A percentile compares a stretch with the other conserved stretches of the same genome.
Conservation (phyloP, 2,888 invertebrate species). For the Trichopoda pennipes region DNA sequence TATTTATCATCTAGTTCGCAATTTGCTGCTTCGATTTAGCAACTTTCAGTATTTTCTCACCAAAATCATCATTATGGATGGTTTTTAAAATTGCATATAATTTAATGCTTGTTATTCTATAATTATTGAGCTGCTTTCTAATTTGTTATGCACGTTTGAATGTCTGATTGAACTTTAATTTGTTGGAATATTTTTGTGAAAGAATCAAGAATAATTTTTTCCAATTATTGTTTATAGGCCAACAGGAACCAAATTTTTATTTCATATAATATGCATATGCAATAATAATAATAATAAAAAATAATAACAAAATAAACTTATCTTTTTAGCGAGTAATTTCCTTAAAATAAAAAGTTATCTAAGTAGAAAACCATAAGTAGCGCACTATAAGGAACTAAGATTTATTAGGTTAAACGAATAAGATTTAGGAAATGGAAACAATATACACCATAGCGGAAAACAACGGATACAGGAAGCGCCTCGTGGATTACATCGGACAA, state of each 20-base stretch:
- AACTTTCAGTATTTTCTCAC: conserved; percentile 54
- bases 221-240: neutral
- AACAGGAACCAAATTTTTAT: neutral
- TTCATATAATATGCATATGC: no score
- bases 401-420: no score
- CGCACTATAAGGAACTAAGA: no score
- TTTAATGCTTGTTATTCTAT: conserved; percentile 63
- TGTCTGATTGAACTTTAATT: conserved; percentile 77
- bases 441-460: no score
- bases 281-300: no score
- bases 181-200: conserved; percentile 64
- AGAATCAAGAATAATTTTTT: neutral
- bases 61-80: conserved; percentile 16
- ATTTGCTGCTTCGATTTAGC: conserved; percentile 35
- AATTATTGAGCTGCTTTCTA: conserved; percentile 61
- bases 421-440: no score
- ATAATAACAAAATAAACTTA: no score
- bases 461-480: no score
- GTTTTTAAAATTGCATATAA: conserved; percentile 42
- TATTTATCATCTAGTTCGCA: conserved; percentile 54
- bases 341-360: no score
- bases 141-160: conserved; percentile 74
- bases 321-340: no score
- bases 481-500: no score
- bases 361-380: no score